Evolutionary conservation across 2,113 vertebrate genomes (phyloP), one percentile per base, ranked within the genome.

Genomic region (Esox niger): DNA sequence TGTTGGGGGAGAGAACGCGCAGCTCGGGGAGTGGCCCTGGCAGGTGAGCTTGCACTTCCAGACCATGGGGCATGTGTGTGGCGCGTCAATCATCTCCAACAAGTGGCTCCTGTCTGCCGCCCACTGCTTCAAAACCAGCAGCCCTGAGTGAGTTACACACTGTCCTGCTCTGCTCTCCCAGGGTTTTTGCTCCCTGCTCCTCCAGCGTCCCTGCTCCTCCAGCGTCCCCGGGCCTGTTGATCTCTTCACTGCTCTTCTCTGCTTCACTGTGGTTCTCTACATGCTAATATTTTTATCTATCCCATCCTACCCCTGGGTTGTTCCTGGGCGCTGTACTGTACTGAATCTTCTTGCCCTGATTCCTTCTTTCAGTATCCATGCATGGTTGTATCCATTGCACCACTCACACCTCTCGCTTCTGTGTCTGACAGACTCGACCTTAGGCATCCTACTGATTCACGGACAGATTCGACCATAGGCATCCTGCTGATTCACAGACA

Each of bases 11-110:
- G 78, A 86, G 77, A 87, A 91, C 10, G 88, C 92, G 1, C 88
- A 89, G 23, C 11, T 86, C 55, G 92, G 92, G 17, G 92, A 93
- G 81, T 93, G 91, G 91, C 92, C 92, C 3, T 93, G 92, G 92
- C 92, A 93, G 86, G 89, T 93, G 80, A 92, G 91, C 84, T 88
- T 93, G 29, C 92, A 93, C 82, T 91, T 88, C 58, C 0, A 0
- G 60, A 86, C 57, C 54, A 0, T 0, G 0, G 88, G 89, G 0
- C 90, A 91, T 1, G 72, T 71, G 3, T 93, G 92, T 6, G 92
- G 91, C 0, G 92, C 92, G 32, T 93, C 92, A 0, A 84, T 93
- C 83, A 77, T 93, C 69, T 90, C 86, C 10, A 30, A 83, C 0
- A 82, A 10, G n/a, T 93, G 91, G 92, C 79, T 93, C 10, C 88